Evolutionary conservation across 2,797 vertebrate species (phyloP), one percentile per base, ranked within the genome.

Genomic region (Bufotes viridis): DNA sequence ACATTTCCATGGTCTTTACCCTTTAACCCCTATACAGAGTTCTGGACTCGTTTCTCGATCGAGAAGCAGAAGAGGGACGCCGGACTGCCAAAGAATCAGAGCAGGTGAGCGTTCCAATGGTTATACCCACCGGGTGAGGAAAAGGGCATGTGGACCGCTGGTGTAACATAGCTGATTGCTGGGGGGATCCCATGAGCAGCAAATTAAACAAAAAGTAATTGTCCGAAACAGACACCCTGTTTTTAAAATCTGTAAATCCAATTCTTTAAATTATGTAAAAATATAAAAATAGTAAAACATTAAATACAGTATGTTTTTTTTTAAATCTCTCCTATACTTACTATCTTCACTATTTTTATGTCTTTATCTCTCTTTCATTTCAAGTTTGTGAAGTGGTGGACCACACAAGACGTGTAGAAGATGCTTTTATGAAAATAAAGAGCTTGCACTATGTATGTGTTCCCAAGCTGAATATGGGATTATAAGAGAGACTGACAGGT

Each of bases 351-450:
- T 51, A n/a, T 51, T 22, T 42, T n/a, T 2, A 75, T 13, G 13
- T 78, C 11, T 13, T 76, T 63, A 78, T 76, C 34, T 65, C 58
- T n/a, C 34, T 78, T 78, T 29, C 42, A 67, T 49, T 49, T 49
- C 22, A 53, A 53, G 61, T 29, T 76, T 84, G 15, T 42, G 24
- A 57, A 9, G 26, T 3, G 10, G 22, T 80, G 55, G 87, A 84
- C 63, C 81, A 80, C 87, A 88, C 87, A 88, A 26, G 81, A 70
- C 13, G 81, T 9, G 10, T 1, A 29, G 49, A 34, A 29, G 53
- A 70, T 83, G 53, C 15, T 10, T 58, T 84, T 67, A 78, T 20
- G 67, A 24, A 80, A 55, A 51, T 26, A 84, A 81, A 75, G 22
- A 42, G 17, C 78, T 24, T 53, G 65, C 61, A 26, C 17, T 18